Percentiles rank a stretch among this genome's conserved stretches.
Conservation (phyloP, 2,888 invertebrate genomes). For the Saturnia pavonia region DNA sequence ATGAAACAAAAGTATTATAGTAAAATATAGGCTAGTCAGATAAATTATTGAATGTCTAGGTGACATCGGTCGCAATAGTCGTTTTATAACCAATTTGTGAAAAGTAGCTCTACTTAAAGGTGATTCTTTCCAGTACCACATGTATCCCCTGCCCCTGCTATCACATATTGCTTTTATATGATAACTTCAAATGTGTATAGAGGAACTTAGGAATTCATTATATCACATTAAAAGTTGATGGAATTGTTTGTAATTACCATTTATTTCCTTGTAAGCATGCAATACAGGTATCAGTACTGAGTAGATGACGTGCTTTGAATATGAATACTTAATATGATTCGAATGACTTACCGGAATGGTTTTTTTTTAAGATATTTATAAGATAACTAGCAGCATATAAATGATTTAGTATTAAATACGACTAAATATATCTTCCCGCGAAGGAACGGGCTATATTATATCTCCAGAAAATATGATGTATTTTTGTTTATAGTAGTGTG, state of each 20-base stretch:
- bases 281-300: background rate
- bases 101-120: too few species aligned
- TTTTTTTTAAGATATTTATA: background rate
- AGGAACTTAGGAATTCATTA: background rate
- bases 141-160: too few species aligned
- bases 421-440: too few species aligned
- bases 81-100: background rate
- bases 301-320: background rate
- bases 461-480: too few species aligned
- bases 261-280: background rate
- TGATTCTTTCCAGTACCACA: too few species aligned
- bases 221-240: background rate
- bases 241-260: background rate
- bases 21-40: too few species aligned
- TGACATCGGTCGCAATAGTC: background rate
- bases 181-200: too few species aligned
- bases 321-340: background rate
- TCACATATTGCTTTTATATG: too few species aligned
- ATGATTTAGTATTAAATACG: too few species aligned
- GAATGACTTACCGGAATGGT: background rate
- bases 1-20: too few species aligned
- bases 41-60: background rate
- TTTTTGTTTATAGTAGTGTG: too few species aligned
- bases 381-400: background rate
- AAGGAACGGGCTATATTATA: too few species aligned